Percentiles rank a stretch among this genome's conserved stretches.
These are phyloP conservation scores for Pilophorus perplexus DNA, from an alignment of 2,888 invertebrate genomes.

Conservation along the genomic window DNA sequence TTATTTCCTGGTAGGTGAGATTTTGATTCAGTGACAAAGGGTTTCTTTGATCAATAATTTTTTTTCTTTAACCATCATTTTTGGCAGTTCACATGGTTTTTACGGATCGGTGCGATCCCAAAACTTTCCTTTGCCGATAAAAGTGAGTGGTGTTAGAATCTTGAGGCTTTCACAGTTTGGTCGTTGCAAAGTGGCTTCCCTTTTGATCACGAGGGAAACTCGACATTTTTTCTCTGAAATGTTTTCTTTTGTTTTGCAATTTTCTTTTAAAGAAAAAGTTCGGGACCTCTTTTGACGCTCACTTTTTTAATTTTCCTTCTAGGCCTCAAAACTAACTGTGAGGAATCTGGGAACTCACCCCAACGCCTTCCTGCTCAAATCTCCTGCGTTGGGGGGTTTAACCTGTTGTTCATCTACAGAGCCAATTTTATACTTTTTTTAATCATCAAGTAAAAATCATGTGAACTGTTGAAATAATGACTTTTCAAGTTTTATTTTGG, in stretches of 20 bases:
- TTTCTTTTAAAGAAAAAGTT: slow-evolving; percentile 7
- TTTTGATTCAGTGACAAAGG: slow-evolving; percentile 4
- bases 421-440: slow-evolving; percentile 12
- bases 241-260: slow-evolving; percentile 10
- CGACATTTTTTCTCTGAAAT: slow-evolving; percentile 1
- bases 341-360: slow-evolving; percentile 19
- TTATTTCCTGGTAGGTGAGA: slow-evolving; percentile 13
- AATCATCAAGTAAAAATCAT: slow-evolving; percentile 29
- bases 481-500: slow-evolving; percentile 16
- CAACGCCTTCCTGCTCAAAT: slow-evolving; percentile 39
- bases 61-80: no score
- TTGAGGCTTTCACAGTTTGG: slow-evolving; percentile 42
- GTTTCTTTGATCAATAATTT: no score
- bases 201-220: no score
- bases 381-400: slow-evolving; percentile 32
- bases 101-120: not conserved
- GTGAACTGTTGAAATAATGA: slow-evolving; percentile 35
- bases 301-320: slow-evolving; percentile 39
- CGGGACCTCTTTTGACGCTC: slow-evolving; percentile 26
- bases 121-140: no score
- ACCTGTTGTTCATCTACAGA: slow-evolving; percentile 14
- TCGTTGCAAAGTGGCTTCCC: slow-evolving; percentile 35
- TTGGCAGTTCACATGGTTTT: not conserved
- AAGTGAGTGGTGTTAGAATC: not conserved
- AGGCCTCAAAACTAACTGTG: slow-evolving; percentile 42